phyloP scores from a whole-genome alignment of 1,140 invertebrate species.

The Drosophila mauritiana region DNA sequence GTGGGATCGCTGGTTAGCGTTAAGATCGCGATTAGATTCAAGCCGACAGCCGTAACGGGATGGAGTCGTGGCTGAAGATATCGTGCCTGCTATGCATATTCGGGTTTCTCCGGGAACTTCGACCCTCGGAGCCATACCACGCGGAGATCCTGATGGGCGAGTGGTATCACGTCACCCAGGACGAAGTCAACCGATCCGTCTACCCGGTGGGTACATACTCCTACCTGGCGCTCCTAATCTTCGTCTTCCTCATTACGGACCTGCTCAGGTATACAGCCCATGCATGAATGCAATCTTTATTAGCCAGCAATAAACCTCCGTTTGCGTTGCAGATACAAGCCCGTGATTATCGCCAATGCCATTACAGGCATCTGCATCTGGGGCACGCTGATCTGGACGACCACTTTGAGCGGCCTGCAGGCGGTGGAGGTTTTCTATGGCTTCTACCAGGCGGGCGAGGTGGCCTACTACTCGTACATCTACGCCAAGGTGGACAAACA shows the following conservation, averaged over 20 bases:
- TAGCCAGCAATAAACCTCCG: not conserved
- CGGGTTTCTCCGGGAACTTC: slow-evolving; percentile 92
- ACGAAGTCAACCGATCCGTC: slow-evolving; percentile 86
- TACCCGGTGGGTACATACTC: slow-evolving; percentile 92
- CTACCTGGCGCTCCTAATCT: slow-evolving; percentile 88
- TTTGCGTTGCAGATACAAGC: slow-evolving; percentile 89
- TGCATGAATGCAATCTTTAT: not conserved
- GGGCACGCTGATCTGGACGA: slow-evolving; percentile 89
- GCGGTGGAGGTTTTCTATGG: slow-evolving; percentile 90
- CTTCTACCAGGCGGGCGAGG: slow-evolving; percentile 93
- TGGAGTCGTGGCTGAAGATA: slow-evolving; percentile 87
- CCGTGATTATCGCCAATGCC: slow-evolving; percentile 91
- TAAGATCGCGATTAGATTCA: slow-evolving; percentile 54
- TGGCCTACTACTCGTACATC: slow-evolving; percentile 96
- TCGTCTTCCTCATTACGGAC: slow-evolving; percentile 92
- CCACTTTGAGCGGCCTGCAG: slow-evolving; percentile 87
- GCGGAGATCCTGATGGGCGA: slow-evolving; percentile 89
- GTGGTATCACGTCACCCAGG: slow-evolving; percentile 89
- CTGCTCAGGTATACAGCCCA: slow-evolving; percentile 86
- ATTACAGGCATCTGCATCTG: slow-evolving; percentile 90
- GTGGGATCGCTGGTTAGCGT: not conserved
- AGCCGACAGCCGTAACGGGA: slow-evolving; percentile 24
- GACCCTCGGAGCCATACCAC: slow-evolving; percentile 92
- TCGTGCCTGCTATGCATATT: slow-evolving; percentile 89
- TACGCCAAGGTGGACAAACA: slow-evolving; percentile 94